Evolutionary conservation across 2,888 invertebrate species (phyloP), one percentile per base, ranked within the genome.

Genomic region (Diarsia brunnea): DNA sequence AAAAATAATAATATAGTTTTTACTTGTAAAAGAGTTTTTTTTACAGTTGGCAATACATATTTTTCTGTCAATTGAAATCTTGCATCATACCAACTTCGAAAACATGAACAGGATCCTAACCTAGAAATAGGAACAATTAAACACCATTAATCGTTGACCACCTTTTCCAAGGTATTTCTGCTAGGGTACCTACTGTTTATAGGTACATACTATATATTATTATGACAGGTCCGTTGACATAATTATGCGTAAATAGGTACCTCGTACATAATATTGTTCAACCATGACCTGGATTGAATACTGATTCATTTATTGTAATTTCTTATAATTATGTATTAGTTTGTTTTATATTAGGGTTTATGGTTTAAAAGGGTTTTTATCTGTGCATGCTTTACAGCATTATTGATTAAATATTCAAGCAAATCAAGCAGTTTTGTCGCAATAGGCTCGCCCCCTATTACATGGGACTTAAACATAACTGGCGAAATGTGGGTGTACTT

Each of bases 251-350:
- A 71, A 77, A 68, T 68, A 73, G 47, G 55, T 75, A 69, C 24
- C 24, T 60, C 61, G 24, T 61, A 55, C 49, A 77, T 69, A 69
- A 60, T 82, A 80, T 24, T 8, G 53, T 60, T 60, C 31, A 72
- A 82, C 80, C 82, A 60, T 82, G 80, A 78, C 80, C 82, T 77
- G 78, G 53, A 72, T 79, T 14, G 43, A 43, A 38, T n/a, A 81
- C 81, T 81, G 66, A 81, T 69, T 66, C 69, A 69, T 81, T 79
- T 81, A 66, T 69, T 75, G 14, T 79, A 53, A 81, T 55, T 79
- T 80, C 66, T 69, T 69, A 58, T 19, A 51, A 11, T 43, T 0
- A 21, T 31, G 16, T 55, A 58, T 79, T 10, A 53, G 19, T 79
- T 58, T 43, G 66, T 79, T 67, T 27, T 78, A 53, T 12, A n/a